Percentiles rank a stretch among this genome's conserved stretches.
phyloP scores from a whole-genome alignment of 2,113 vertebrate genomes.

The Eulacestoma nigropectus region DNA sequence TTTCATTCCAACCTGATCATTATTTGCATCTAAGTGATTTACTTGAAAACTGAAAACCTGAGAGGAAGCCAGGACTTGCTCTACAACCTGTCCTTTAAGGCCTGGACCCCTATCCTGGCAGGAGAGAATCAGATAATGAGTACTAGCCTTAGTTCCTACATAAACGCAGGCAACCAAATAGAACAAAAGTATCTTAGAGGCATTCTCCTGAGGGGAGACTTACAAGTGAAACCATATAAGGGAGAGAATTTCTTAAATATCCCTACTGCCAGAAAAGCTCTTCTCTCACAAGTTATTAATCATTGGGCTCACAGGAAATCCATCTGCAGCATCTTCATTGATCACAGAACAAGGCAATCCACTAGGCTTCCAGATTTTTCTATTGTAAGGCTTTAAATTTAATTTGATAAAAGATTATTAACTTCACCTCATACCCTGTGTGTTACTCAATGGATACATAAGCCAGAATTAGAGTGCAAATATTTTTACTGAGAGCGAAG shows the following conservation, averaged over 20 bases:
- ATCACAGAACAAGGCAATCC: not conserved
- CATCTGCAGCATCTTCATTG: not conserved
- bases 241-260: conserved; percentile 13
- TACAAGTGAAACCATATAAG: not conserved
- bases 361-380: not conserved
- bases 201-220: not conserved
- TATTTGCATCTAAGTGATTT: not conserved
- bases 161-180: not conserved
- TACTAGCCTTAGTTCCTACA: not conserved
- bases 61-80: not conserved
- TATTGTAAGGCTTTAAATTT: not conserved
- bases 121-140: not conserved
- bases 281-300: not conserved
- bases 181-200: not conserved
- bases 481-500: not conserved
- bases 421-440: not conserved
- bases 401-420: not conserved
- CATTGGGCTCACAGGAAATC: not conserved
- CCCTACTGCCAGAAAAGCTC: not conserved
- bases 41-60: not conserved
- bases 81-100: not conserved
- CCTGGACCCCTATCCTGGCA: not conserved
- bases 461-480: not conserved
- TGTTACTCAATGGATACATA: not conserved
- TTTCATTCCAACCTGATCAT: not conserved